Evolutionary conservation across 2,113 vertebrate species (phyloP).

Genomic region (Micronycteris hirsuta): DNA sequence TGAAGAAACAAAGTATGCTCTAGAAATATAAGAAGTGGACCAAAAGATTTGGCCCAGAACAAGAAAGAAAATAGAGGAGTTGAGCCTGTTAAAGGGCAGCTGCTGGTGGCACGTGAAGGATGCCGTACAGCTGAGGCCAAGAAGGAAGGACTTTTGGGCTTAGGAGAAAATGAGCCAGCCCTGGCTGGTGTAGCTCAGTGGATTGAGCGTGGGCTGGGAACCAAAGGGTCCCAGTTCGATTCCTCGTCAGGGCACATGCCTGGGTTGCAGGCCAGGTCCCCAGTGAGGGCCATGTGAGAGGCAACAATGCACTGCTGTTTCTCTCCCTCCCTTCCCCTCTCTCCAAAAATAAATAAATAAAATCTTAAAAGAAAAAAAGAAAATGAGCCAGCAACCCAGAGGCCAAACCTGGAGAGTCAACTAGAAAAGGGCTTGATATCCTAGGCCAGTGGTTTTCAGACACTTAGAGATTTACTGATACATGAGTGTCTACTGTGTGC

Average conservation of each 20-base stretch:
- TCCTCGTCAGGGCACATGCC: no score
- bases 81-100: background rate
- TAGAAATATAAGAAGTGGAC: background rate
- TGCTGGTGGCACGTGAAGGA: accelerated
- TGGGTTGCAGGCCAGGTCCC: no score
- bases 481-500: background rate
- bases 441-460: background rate
- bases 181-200: no score
- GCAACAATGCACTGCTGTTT: no score
- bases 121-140: background rate
- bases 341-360: no score
- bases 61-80: background rate
- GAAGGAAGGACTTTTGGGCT: background rate
- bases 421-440: background rate
- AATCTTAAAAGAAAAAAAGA: no score
- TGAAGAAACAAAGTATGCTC: background rate
- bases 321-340: no score
- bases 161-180: background rate
- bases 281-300: no score
- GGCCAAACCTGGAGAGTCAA: background rate
- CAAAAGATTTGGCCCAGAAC: background rate
- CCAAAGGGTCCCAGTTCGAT: no score
- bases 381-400: background rate
- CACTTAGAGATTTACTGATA: background rate
- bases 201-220: no score